These are phyloP conservation scores for Muscidifurax raptorellus DNA, from an alignment of 1,140 invertebrate genomes.

Conservation along the genomic window DNA sequence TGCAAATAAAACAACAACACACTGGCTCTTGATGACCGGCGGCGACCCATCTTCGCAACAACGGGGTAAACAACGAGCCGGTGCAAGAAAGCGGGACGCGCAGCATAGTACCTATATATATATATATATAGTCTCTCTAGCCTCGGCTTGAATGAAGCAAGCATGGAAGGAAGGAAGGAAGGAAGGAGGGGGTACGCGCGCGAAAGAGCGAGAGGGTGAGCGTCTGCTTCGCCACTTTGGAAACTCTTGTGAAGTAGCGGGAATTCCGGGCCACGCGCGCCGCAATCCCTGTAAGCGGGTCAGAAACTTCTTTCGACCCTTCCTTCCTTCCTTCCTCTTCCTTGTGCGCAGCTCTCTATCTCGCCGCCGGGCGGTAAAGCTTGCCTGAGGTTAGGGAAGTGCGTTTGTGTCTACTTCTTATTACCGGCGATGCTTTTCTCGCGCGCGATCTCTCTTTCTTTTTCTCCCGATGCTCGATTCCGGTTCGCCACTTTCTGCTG, in stretches of 20 bases:
- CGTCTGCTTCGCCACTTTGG: constrained; percentile 70
- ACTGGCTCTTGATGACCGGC: constrained; percentile 47
- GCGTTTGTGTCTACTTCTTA: constrained; percentile 57
- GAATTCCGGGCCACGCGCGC: constrained; percentile 66
- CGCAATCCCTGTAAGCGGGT: constrained; percentile 71
- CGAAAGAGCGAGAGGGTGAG: constrained; percentile 53
- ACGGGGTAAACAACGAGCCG: constrained; percentile 59
- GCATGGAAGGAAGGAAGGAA: not conserved
- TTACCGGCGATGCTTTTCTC: constrained; percentile 45
- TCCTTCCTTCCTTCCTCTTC: constrained; percentile 49
- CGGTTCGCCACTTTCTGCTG: constrained; percentile 23
- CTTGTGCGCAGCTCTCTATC: not conserved
- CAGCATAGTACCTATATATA: constrained; percentile 41
- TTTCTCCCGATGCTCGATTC: constrained; percentile 7
- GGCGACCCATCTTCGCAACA: too few relatives aligned
- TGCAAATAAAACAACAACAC: constrained; percentile 49
- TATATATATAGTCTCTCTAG: too few relatives aligned
- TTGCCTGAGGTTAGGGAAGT: constrained; percentile 70
- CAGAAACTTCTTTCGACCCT: constrained; percentile 74
- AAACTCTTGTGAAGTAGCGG: constrained; percentile 72
- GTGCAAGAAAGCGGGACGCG: constrained; percentile 50
- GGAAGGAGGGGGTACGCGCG: not conserved
- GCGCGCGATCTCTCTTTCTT: not conserved
- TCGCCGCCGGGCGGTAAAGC: constrained; percentile 45
- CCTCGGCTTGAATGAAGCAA: constrained; percentile 14